phyloP scores from a whole-genome alignment of 2,888 invertebrate species.

The Celastrina argiolus region DNA sequence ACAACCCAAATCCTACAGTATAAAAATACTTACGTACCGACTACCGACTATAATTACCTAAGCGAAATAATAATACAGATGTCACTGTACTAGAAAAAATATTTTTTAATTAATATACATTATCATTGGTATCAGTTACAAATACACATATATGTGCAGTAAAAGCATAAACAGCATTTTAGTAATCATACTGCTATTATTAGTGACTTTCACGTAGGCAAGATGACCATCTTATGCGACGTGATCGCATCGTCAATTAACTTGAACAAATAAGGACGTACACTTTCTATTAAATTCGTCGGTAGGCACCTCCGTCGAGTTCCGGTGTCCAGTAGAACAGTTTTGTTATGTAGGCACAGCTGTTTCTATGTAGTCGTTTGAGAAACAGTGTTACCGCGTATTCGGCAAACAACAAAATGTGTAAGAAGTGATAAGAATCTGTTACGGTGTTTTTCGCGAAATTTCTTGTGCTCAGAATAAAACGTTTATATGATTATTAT shows the following conservation, averaged over 20 bases:
- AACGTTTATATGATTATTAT: too few relatives aligned
- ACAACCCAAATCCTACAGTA: too few relatives aligned
- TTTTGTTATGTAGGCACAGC: constrained; percentile 1
- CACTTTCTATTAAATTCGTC: constrained; percentile 43
- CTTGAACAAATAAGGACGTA: constrained; percentile 37
- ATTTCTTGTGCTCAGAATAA: not conserved
- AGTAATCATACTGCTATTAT: constrained; percentile 12
- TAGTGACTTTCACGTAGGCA: constrained; percentile 31
- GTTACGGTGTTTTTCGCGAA: not conserved
- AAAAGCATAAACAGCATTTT: not conserved
- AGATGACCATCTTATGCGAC: constrained; percentile 35
- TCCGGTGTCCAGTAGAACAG: constrained; percentile 22
- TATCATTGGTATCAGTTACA: not conserved
- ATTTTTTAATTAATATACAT: too few relatives aligned
- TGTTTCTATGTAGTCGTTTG: not conserved
- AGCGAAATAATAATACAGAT: too few relatives aligned
- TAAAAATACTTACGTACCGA: too few relatives aligned
- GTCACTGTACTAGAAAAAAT: too few relatives aligned
- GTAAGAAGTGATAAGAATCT: not conserved
- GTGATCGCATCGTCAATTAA: constrained; percentile 30
- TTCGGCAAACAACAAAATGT: not conserved
- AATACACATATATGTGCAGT: not conserved
- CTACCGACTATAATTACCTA: too few relatives aligned
- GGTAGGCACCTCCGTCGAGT: constrained; percentile 24
- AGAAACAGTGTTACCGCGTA: not conserved